These are phyloP conservation scores for Dryadula phaetusa DNA, from an alignment of 2,888 invertebrate genomes.

Conservation along the genomic window DNA sequence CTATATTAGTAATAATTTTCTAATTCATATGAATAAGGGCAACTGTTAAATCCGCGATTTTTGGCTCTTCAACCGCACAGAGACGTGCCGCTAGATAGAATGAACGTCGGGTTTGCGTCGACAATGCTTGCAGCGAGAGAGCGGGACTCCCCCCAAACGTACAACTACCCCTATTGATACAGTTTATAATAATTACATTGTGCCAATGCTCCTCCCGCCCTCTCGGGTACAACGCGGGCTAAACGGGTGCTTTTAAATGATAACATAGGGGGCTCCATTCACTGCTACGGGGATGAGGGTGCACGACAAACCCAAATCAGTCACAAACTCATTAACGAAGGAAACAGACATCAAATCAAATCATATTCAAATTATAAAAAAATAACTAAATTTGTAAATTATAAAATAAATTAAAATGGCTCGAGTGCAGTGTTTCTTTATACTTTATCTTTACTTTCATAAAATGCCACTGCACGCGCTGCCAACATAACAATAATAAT, in stretches of 20 bases:
- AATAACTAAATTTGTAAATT: constrained; percentile 53
- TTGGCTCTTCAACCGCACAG: constrained; percentile 56
- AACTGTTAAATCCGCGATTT: constrained; percentile 9
- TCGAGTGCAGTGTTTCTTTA: constrained; percentile 53
- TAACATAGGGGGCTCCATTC: constrained; percentile 46
- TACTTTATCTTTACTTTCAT: neutral
- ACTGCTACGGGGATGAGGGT: constrained; percentile 60
- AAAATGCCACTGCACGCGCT: constrained; percentile 53
- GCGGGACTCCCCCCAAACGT: constrained; percentile 34
- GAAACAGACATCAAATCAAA: constrained; percentile 57
- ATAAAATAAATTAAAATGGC: constrained; percentile 51
- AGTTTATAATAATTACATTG: neutral
- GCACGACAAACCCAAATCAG: constrained; percentile 67
- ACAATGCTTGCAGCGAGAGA: constrained; percentile 43
- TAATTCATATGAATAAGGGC: neutral
- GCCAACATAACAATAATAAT: constrained; percentile 56
- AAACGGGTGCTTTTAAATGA: constrained; percentile 41
- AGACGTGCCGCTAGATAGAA: constrained; percentile 30
- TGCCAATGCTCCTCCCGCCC: constrained; percentile 35
- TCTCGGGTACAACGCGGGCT: constrained; percentile 42
- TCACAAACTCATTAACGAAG: constrained; percentile 55
- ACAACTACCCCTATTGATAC: constrained; percentile 4
- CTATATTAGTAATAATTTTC: neutral
- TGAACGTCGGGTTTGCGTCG: constrained; percentile 23
- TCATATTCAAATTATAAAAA: constrained; percentile 54